Conservation (phyloP, 2,113 vertebrate genomes). For the Crotophaga sulcirostris region DNA sequence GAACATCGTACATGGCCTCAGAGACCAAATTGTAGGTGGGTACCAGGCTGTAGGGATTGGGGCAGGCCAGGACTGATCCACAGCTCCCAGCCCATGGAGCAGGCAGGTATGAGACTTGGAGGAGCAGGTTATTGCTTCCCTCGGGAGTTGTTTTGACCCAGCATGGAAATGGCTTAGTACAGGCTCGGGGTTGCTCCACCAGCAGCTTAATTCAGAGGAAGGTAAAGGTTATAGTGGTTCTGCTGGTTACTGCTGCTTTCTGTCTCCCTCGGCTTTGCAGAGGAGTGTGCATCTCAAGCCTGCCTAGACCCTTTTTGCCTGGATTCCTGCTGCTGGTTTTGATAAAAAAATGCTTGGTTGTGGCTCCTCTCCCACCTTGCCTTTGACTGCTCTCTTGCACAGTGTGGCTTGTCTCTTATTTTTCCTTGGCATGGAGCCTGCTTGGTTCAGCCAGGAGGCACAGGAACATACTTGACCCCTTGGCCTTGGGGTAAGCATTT, state of each 20-base stretch:
- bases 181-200: not conserved
- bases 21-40: not conserved
- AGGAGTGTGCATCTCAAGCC: not conserved
- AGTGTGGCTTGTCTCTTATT: not conserved
- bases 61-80: not conserved
- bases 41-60: not conserved
- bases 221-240: not conserved
- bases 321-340: not conserved
- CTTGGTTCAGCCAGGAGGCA: not conserved
- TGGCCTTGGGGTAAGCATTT: not conserved
- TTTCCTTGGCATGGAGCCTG: not conserved
- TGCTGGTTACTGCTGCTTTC: not conserved
- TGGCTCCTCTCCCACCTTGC: not conserved
- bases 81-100: not conserved
- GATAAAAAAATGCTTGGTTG: not conserved
- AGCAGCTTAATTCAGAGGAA: not conserved
- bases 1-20: fast-evolving
- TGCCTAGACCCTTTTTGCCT: not conserved
- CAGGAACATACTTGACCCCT: fast-evolving
- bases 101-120: not conserved
- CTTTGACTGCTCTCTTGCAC: not conserved
- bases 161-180: not conserved
- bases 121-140: not conserved
- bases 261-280: not conserved
- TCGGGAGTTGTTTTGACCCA: not conserved